These are phyloP conservation scores for Buceros bicornis DNA, from an alignment of 2,797 vertebrate species.

Conservation along the genomic window DNA sequence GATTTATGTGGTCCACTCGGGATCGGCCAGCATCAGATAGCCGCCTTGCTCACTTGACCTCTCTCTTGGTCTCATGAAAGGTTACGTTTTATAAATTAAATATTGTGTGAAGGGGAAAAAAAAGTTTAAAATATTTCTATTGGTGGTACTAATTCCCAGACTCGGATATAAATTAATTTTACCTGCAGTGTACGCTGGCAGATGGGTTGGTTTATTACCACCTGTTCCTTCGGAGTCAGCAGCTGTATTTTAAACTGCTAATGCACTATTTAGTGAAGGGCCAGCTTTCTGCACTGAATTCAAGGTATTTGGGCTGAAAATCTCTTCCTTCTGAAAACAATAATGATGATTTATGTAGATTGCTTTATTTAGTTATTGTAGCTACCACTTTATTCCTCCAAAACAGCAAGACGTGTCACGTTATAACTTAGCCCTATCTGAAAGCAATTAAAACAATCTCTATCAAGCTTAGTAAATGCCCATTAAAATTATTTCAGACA, in stretches of 20 bases:
- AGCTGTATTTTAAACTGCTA: conserved; percentile 44
- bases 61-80: neutral
- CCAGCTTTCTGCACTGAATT: conserved; percentile 17
- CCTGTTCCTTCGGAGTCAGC: conserved; percentile 31
- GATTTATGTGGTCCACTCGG: neutral
- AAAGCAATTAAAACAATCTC: conserved; percentile 58
- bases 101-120: too few species aligned
- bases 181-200: conserved; percentile 25
- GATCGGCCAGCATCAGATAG: neutral
- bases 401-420: neutral
- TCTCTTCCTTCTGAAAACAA: conserved; percentile 15
- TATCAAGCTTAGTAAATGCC: conserved; percentile 48
- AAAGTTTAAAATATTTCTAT: neutral
- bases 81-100: neutral
- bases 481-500: conserved; percentile 68
- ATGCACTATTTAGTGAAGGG: conserved; percentile 25
- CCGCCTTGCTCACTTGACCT: neutral
- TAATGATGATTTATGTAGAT: neutral
- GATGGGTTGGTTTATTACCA: conserved; percentile 45
- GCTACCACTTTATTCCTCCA: neutral
- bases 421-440: conserved; percentile 20
- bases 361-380: neutral
- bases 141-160: neutral
- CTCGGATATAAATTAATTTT: neutral
- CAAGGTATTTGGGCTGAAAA: neutral